phyloP scores from a whole-genome alignment of 2,113 vertebrate species.

The Shinisaurus crocodilurus region DNA sequence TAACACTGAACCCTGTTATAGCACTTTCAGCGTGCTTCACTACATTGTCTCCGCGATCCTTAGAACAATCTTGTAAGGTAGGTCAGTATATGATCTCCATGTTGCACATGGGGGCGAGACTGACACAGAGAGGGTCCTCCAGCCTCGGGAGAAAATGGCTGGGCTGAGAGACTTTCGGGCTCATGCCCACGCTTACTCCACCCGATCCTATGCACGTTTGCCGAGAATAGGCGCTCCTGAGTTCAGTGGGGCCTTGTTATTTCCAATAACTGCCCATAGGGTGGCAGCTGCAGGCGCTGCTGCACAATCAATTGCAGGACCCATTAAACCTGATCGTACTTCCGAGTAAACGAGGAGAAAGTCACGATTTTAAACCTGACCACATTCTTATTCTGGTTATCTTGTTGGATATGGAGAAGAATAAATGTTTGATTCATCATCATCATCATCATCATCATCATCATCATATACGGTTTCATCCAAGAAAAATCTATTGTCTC shows the following conservation, averaged over 20 bases:
- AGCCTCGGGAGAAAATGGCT: not conserved
- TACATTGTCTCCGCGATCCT: not conserved
- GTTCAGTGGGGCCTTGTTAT: not conserved
- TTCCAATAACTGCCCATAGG: not conserved
- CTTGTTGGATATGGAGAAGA: not conserved
- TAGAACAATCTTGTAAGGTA: not conserved
- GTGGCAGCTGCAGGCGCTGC: not conserved
- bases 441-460: too few relatives aligned
- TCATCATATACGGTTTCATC: not conserved
- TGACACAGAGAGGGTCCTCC: not conserved
- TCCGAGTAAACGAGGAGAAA: not conserved
- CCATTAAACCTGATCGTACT: not conserved
- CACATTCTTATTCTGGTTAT: not conserved
- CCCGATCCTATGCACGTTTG: not conserved
- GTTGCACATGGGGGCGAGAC: not conserved
- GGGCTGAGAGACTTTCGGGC: not conserved
- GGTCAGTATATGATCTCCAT: not conserved
- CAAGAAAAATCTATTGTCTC: too few relatives aligned
- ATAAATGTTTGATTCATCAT: not conserved
- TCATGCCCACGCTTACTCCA: not conserved
- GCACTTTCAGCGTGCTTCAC: not conserved
- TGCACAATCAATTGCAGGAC: not conserved
- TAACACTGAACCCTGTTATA: too few relatives aligned
- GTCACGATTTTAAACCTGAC: not conserved
- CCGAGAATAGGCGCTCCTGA: not conserved